These are phyloP conservation scores for Epinotia ramella DNA, from an alignment of 2,888 invertebrate genomes.

Conservation along the genomic window DNA sequence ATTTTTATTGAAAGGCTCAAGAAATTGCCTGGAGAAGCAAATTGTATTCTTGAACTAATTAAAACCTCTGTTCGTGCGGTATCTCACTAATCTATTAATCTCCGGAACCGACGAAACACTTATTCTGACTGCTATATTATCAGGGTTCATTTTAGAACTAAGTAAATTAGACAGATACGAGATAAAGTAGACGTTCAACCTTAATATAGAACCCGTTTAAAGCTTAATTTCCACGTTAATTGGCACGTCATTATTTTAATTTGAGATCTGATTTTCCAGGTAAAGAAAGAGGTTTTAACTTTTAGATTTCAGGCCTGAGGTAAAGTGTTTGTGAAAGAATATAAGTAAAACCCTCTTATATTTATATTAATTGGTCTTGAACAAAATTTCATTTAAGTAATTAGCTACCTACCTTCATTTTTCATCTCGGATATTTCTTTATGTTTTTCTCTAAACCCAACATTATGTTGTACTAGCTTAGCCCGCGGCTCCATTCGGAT, in stretches of 20 bases:
- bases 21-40: slow-evolving; percentile 6
- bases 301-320: neutral
- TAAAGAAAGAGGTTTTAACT: neutral
- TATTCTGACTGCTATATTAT: neutral
- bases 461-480: too few species aligned
- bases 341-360: too few species aligned
- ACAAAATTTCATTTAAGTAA: too few species aligned
- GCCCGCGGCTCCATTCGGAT: too few species aligned
- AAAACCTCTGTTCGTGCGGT: slow-evolving; percentile 14
- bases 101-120: too few species aligned
- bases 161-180: neutral
- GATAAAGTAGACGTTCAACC: neutral
- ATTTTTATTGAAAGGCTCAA: neutral
- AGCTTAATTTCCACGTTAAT: slow-evolving; percentile 6
- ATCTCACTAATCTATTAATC: slow-evolving; percentile 26
- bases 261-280: neutral
- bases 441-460: too few species aligned
- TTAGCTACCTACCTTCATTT: too few species aligned
- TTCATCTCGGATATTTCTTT: too few species aligned
- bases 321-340: neutral
- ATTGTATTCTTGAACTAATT: slow-evolving; percentile 20
- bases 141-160: neutral
- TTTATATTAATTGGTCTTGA: too few species aligned
- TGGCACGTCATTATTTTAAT: neutral
- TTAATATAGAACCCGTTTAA: neutral